Evolutionary conservation across 2,888 invertebrate species (phyloP).

Genomic region (Oasisia sp.): DNA sequence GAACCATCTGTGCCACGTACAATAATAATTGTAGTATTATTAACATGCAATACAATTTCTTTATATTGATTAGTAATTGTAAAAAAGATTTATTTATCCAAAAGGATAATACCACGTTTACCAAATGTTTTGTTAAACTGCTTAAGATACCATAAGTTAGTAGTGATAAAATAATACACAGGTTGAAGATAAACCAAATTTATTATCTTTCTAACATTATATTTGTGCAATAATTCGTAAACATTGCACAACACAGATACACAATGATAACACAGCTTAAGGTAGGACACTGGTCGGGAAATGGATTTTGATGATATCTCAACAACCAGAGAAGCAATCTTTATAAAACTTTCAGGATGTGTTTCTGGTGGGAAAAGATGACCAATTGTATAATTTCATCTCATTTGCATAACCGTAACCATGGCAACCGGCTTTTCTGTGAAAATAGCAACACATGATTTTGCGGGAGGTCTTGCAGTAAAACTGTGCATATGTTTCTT

Average conservation of each 20-base stretch:
- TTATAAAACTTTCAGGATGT: no score
- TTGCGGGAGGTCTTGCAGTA: no score
- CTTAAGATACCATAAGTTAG: neutral
- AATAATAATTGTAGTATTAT: neutral
- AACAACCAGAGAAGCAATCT: no score
- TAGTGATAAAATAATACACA: neutral
- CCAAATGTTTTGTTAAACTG: neutral
- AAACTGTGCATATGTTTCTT: no score
- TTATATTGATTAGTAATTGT: neutral
- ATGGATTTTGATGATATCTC: no score
- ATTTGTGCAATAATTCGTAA: neutral
- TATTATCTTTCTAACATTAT: neutral
- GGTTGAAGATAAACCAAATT: neutral
- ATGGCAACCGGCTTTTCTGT: no score
- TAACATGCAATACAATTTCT: neutral
- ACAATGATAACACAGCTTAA: neutral
- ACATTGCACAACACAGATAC: neutral
- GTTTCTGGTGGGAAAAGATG: no score
- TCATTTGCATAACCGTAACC: no score
- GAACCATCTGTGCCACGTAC: neutral
- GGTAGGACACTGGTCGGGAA: no score
- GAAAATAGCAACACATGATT: no score
- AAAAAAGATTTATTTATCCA: no score
- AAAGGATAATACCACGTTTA: neutral
- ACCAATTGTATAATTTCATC: no score